Percentiles rank a stretch among this genome's conserved stretches.
These are phyloP conservation scores for Tragelaphus oryx DNA, from an alignment of 2,797 vertebrate genomes.

Conservation along the genomic window DNA sequence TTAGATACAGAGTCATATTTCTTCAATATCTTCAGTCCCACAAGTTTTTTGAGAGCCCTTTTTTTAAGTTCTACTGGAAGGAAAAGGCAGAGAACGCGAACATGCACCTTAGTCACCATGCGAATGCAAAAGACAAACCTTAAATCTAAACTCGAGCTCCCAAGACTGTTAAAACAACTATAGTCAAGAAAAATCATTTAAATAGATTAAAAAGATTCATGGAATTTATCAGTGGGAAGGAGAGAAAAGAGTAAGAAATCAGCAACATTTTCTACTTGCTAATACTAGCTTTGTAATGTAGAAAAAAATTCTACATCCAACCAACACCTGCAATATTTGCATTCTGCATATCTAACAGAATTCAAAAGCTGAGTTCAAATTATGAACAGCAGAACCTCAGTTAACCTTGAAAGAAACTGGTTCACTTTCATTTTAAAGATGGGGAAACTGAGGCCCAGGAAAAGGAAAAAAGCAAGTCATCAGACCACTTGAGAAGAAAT, in stretches of 20 bases:
- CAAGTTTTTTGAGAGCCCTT: neutral
- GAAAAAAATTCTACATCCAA: constrained; percentile 8
- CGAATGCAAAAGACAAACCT: neutral
- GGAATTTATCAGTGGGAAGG: neutral
- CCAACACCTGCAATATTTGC: neutral
- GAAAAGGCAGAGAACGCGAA: neutral
- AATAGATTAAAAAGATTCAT: neutral
- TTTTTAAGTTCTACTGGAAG: neutral
- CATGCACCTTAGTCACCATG: neutral
- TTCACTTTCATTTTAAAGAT: constrained; percentile 38
- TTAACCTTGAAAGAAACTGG: neutral
- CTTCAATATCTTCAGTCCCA: neutral
- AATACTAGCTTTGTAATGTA: constrained; percentile 7
- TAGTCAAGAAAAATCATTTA: neutral
- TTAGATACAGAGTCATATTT: neutral
- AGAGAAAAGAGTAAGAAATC: constrained; percentile 16
- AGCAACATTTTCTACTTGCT: constrained; percentile 21
- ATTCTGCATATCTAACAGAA: neutral
- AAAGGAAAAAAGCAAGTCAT: constrained; percentile 15
- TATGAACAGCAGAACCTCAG: neutral
- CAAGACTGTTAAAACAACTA: neutral
- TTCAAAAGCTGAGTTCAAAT: neutral
- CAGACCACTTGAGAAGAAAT: constrained; percentile 24
- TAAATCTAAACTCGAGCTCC: neutral
- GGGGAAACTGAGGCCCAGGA: neutral